Evolutionary conservation across 2,888 invertebrate species (phyloP), one percentile per base, ranked within the genome.

Genomic region (Mantis religiosa): DNA sequence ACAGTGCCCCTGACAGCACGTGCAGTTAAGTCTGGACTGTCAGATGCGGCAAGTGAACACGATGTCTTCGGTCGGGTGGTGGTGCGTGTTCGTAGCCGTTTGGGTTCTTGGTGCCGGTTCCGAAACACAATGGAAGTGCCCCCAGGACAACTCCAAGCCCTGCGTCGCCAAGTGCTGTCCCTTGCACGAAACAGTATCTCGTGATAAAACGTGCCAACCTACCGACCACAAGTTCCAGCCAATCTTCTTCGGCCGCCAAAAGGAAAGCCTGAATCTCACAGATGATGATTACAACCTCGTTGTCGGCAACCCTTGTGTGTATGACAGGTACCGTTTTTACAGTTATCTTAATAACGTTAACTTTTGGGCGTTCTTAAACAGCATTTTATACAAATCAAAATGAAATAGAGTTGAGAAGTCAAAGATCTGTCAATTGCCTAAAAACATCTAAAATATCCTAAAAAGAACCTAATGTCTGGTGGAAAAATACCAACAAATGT

Each of bases 301-400:
- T 85, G 93, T 95, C 85, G 95, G 95, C 30, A 94, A 94, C 91
- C 95, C 95, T 85, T 95, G 95, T 92, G 91, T 91, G 90, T 93
- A 94, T 91, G 94, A 94, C 92, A 95, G 94, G 95, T 95, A 92
- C 88, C 91, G 54, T 20, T 1, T 71, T 41, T 12, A 6, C 41
- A 1, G 12, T 7, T 7, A 7, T 34, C 34, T 7, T 34, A 34
- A 34, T 34, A 7, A 34, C 34, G 7, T 34, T 34, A 34, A 7
- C 34, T 3, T 4, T 34, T 34, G 34, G 34, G 34, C 34, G 34
- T 7, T 34, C 34, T 34, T 34, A 34, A 34, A 34, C 34, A 34
- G 34, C 7, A 34, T 41, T 7, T 34, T 41, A 12, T 1, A 41
- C 41, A 12, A 41, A 12, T 41, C 41, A 0, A 41, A n/a, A 41